These are phyloP conservation scores for Halocynthia aurantium DNA, from an alignment of 23 tunicate genomes.

Conservation along the genomic window DNA sequence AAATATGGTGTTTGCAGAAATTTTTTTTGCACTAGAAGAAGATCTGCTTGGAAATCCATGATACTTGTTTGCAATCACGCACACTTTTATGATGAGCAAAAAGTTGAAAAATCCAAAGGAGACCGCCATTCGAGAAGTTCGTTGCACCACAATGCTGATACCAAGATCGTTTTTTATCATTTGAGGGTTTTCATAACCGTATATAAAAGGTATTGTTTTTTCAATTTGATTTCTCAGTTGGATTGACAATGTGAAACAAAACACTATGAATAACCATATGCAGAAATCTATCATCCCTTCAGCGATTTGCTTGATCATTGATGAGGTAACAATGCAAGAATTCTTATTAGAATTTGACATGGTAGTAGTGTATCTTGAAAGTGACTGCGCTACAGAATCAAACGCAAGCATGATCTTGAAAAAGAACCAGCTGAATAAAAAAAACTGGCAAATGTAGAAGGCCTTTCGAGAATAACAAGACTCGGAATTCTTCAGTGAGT, in stretches of 20 bases:
- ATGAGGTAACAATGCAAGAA: too few relatives aligned
- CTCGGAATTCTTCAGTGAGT: too few relatives aligned
- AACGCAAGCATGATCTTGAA: too few relatives aligned
- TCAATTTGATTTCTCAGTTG: neutral
- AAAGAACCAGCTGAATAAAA: too few relatives aligned
- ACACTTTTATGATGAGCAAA: constrained; percentile 6
- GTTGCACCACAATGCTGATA: neutral
- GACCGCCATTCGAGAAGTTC: neutral
- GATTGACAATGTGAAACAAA: constrained; percentile 1
- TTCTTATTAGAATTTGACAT: neutral
- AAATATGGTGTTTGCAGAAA: neutral
- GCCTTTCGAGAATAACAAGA: too few relatives aligned
- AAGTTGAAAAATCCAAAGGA: constrained; percentile 14
- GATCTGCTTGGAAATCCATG: constrained; percentile 11
- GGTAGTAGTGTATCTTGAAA: neutral
- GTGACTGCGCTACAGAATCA: neutral
- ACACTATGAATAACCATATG: neutral
- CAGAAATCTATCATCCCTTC: neutral
- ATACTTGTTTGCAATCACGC: neutral
- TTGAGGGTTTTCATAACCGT: constrained; percentile 2
- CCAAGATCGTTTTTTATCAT: neutral
- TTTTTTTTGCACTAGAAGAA: neutral
- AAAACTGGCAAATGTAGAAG: too few relatives aligned
- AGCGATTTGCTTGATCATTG: neutral
- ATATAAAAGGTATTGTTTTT: constrained; percentile 4